Base-by-base conservation (phyloP, 2,113 vertebrate genomes). In the Vulpes ferrilata region DNA sequence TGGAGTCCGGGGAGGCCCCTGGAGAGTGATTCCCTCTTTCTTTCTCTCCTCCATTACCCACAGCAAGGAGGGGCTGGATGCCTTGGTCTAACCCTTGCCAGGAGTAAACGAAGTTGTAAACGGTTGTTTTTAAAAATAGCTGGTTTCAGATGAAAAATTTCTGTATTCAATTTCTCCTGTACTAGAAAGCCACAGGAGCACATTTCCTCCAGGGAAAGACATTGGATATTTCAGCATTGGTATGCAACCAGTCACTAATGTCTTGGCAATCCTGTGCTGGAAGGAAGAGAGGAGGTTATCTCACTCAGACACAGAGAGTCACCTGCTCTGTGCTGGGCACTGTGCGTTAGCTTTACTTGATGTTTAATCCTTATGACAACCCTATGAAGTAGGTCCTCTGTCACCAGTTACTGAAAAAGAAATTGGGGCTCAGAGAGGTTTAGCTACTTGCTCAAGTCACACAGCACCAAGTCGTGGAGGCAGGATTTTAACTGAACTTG, bases 31-130 rank as follows among this genome's bases (percentile, higher is more conserved):
- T 93, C 11, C n/a, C 43, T 27, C 7, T 57, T 43, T 57, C 5
- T 62, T 48, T 88, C 64, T 80, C 71, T 23, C 74, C 79, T 60
- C 60, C 74, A n/a, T 71, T 88, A 87, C 51, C 60, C 16, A 7
- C 1, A 3, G 19, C 90, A 57, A 57, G 88, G 88, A 94, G 67
- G 95, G 51, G 74, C 57, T 64, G 38, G 6, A 0, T 12, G 79
- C 23, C 55, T 55, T 19, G 35, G 23, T 65, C 88, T 30, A 17
- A 92, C 64, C 60, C 48, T 88, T 85, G n/a, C n/a, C 1, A 8
- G 88, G 55, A 93, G 60, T 88, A 95, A 98, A 90, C 59, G 78
- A 90, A 96, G 81, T 82, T 92, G 78, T 95, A 96, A 97, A 79
- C 64, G 35, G 65, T 92, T 80, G 51, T 95, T 96, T 89, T 65